A percentile compares a stretch with the other conserved stretches of the same genome.
Conservation (phyloP, 2,113 vertebrate species). For the Falcunculus frontatus region DNA sequence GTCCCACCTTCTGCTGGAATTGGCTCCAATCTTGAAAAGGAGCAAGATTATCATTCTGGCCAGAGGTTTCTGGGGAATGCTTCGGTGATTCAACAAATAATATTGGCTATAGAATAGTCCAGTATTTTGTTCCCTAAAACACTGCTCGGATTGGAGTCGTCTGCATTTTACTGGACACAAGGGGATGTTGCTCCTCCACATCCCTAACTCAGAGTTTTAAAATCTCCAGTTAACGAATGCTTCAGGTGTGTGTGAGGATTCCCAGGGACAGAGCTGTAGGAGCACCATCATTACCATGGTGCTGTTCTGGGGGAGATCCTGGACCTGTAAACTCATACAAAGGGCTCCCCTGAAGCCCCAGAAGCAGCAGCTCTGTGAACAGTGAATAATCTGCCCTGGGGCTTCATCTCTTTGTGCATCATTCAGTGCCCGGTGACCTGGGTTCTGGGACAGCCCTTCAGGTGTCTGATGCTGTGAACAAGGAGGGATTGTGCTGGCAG, state of each 20-base stretch:
- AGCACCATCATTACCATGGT: rapidly evolving
- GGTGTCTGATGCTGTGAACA: neutral
- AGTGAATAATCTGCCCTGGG: neutral
- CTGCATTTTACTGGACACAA: neutral
- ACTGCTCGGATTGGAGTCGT: rapidly evolving
- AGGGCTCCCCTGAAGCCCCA: neutral
- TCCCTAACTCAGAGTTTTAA: neutral
- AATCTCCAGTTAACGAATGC: neutral
- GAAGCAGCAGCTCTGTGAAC: neutral
- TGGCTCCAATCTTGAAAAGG: neutral
- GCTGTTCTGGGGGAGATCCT: neutral
- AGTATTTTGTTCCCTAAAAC: neutral
- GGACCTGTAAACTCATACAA: neutral
- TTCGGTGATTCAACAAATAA: neutral
- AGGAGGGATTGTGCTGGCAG: neutral
- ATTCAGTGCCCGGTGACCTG: neutral
- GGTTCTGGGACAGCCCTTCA: neutral
- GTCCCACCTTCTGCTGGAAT: neutral
- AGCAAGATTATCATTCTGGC: neutral
- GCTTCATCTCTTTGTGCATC: neutral
- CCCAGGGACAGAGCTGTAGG: neutral
- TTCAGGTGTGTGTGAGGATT: rapidly evolving
- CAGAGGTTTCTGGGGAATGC: neutral
- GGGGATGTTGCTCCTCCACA: neutral
- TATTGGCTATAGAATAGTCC: neutral